Evolutionary conservation across 1,140 invertebrate genomes (phyloP).

Genomic region (Aphaenogaster rudis): DNA sequence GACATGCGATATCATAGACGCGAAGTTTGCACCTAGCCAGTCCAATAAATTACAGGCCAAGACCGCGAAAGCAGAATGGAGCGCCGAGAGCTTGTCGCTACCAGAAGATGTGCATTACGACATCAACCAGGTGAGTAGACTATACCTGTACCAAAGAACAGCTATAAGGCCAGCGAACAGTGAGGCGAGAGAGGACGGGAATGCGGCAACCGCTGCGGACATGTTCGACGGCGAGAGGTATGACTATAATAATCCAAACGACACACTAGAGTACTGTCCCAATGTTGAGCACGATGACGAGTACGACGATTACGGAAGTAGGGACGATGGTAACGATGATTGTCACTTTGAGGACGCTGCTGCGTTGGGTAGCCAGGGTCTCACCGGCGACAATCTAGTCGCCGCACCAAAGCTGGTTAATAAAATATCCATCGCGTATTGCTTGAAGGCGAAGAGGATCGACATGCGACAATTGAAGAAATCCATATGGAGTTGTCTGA

Average conservation of each 20-base stretch:
- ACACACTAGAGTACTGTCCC: constrained; percentile 86
- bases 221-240: constrained; percentile 83
- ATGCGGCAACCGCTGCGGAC: constrained; percentile 63
- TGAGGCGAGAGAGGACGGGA: constrained; percentile 27
- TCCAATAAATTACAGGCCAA: constrained; percentile 62
- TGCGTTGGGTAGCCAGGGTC: constrained; percentile 70
- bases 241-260: constrained; percentile 87
- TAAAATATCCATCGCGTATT: constrained; percentile 91
- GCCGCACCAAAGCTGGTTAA: constrained; percentile 87
- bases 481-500: constrained; percentile 89
- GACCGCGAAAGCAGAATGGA: constrained; percentile 78
- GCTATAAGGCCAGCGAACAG: background rate
- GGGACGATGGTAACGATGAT: constrained; percentile 83
- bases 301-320: constrained; percentile 79
- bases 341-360: constrained; percentile 81
- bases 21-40: constrained; percentile 67
- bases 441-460: constrained; percentile 92
- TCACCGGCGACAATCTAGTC: constrained; percentile 88
- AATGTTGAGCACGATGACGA: constrained; percentile 80
- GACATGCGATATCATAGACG: constrained; percentile 11
- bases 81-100: constrained; percentile 77
- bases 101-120: constrained; percentile 77
- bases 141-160: constrained; percentile 68
- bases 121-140: constrained; percentile 66
- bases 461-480: constrained; percentile 93